Evolutionary conservation across 2,113 vertebrate species (phyloP).

Genomic region (Danionella cerebrum): DNA sequence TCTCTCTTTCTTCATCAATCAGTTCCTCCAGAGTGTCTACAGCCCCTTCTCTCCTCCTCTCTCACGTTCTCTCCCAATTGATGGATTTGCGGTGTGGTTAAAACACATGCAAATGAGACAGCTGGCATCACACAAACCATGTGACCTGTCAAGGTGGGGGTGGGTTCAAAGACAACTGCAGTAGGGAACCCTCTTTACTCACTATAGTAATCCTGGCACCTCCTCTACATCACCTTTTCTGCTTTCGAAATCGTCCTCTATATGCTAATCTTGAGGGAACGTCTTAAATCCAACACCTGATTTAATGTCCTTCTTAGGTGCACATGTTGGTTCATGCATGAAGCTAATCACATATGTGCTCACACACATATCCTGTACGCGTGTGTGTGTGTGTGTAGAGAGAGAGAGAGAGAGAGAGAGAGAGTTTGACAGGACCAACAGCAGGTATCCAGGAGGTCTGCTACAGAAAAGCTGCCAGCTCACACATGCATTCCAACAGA

Average conservation of each 20-base stretch:
- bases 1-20: conserved; percentile 4
- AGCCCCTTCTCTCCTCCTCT: conserved; percentile 5
- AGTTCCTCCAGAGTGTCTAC: not conserved
- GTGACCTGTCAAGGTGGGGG: conserved; percentile 65
- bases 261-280: not conserved
- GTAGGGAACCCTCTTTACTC: conserved; percentile 28
- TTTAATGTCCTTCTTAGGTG: not conserved
- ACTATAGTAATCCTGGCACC: conserved; percentile 5
- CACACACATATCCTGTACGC: not conserved
- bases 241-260: not conserved
- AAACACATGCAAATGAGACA: conserved; percentile 68
- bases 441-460: conserved; percentile 41
- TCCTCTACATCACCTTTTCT: not conserved
- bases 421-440: conserved; percentile 43
- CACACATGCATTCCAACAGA: conserved; percentile 56
- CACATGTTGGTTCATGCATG: not conserved
- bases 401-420: not conserved
- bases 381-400: not conserved
- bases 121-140: conserved; percentile 65
- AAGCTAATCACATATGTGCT: not conserved
- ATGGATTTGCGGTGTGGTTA: conserved; percentile 48
- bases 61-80: conserved; percentile 45
- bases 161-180: conserved; percentile 45
- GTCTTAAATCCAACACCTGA: too few relatives aligned
- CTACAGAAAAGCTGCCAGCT: conserved; percentile 19